phyloP scores from a whole-genome alignment of 2,113 vertebrate species.

The Hemicordylus capensis region DNA sequence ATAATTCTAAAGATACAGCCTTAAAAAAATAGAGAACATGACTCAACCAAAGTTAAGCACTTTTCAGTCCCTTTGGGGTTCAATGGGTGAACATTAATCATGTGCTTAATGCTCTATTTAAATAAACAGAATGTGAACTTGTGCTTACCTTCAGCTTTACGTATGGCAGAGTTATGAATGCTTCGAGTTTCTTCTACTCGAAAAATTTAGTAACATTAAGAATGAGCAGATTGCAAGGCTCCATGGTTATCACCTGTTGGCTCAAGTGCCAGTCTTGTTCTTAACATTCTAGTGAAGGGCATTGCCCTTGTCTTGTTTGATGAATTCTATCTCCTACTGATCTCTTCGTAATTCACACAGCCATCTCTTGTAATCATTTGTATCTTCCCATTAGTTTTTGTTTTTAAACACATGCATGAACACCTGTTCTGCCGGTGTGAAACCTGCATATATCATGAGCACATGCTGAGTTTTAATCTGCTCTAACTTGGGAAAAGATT shows the following conservation, averaged over 20 bases:
- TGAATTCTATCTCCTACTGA: slow-evolving; percentile 15
- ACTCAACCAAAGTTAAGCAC: background rate
- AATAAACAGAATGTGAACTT: background rate
- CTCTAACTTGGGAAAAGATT: slow-evolving; percentile 30
- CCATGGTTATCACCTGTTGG: background rate
- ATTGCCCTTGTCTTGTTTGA: background rate
- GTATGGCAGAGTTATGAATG: background rate
- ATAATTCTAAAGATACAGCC: background rate
- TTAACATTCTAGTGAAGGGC: slow-evolving; percentile 4
- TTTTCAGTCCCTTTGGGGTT: background rate
- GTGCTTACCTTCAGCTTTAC: background rate
- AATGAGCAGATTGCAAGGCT: background rate
- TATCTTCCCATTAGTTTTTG: slow-evolving; percentile 2
- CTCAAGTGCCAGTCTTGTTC: slow-evolving; percentile 1
- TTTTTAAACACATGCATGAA: slow-evolving; percentile 41
- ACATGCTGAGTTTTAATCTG: slow-evolving; percentile 28
- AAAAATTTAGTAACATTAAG: background rate
- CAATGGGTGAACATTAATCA: background rate
- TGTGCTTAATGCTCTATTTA: background rate
- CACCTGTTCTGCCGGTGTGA: slow-evolving; percentile 41
- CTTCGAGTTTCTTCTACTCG: background rate
- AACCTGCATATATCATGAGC: background rate
- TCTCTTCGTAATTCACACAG: slow-evolving; percentile 10
- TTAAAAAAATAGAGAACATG: background rate
- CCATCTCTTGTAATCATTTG: slow-evolving; percentile 17